Percentiles rank a stretch among this genome's conserved stretches.
Evolutionary conservation across 2,888 invertebrate species (phyloP).

Genomic region (Ornithoptera priamus): DNA sequence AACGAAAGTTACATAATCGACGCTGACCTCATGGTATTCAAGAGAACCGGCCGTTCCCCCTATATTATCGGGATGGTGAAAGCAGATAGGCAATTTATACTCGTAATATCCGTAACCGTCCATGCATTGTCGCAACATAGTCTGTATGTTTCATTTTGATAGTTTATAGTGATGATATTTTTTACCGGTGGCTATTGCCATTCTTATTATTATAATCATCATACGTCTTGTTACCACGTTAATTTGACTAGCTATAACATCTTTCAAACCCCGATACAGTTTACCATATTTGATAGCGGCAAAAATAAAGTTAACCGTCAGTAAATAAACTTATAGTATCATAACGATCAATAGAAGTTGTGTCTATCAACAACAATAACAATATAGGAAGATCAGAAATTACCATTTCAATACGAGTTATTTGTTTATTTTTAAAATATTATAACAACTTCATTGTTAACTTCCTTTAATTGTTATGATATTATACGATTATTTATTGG

Average conservation of each 20-base stretch:
- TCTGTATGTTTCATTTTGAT: constrained; percentile 2
- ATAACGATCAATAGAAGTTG: too few relatives aligned
- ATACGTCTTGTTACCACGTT: too few relatives aligned
- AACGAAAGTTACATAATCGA: constrained; percentile 2
- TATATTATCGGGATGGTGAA: constrained; percentile 21
- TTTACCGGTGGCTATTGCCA: neutral
- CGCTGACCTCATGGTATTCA: constrained; percentile 13
- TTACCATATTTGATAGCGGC: too few relatives aligned
- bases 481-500: too few relatives aligned
- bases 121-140: constrained; percentile 10
- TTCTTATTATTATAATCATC: neutral
- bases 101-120: constrained; percentile 9
- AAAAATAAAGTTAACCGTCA: too few relatives aligned
- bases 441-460: neutral
- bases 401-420: neutral
- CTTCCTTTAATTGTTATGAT: too few relatives aligned
- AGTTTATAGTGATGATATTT: neutral
- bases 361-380: too few relatives aligned
- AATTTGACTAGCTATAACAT: too few relatives aligned
- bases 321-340: too few relatives aligned
- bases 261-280: too few relatives aligned
- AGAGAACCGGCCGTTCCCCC: constrained; percentile 16
- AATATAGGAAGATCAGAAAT: too few relatives aligned
- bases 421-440: neutral
- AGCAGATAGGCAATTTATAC: constrained; percentile 18